These are phyloP conservation scores for Drosophila differens DNA, from an alignment of 2,888 invertebrate genomes.

Conservation along the genomic window DNA sequence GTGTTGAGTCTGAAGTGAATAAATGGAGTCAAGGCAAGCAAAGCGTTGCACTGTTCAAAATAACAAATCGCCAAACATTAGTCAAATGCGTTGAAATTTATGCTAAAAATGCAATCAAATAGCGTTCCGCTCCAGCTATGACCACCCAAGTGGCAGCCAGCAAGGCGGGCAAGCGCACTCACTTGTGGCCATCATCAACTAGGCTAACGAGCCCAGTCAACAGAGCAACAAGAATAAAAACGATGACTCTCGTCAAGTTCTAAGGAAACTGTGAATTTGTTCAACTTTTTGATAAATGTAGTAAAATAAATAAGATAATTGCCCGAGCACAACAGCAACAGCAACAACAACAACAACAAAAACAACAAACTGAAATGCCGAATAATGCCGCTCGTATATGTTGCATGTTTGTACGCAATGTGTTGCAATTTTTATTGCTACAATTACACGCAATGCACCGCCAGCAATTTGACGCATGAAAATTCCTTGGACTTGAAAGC, in stretches of 20 bases:
- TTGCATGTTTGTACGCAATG: conserved; percentile 78
- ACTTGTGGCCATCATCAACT: conserved; percentile 45
- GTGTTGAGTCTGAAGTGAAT: conserved; percentile 43
- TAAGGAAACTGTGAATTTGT: conserved; percentile 70
- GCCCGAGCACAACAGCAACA: conserved; percentile 20
- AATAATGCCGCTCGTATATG: conserved; percentile 29
- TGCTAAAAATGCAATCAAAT: conserved; percentile 78
- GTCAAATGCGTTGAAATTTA: conserved; percentile 81
- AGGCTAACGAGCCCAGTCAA: conserved; percentile 29
- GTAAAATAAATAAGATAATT: conserved; percentile 75
- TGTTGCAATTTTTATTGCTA: conserved; percentile 79
- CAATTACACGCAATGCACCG: conserved; percentile 77
- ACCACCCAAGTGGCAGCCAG: conserved; percentile 67
- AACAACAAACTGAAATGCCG: conserved; percentile 11
- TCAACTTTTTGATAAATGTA: conserved; percentile 72
- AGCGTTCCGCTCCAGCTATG: conserved; percentile 69
- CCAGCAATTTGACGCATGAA: conserved; percentile 78
- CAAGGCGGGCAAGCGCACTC: conserved; percentile 31
- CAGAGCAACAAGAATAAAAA: background rate
- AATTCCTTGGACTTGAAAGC: conserved; percentile 62
- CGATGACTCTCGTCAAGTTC: conserved; percentile 32
- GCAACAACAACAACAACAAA: background rate
- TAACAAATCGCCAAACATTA: conserved; percentile 75
- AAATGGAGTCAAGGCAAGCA: conserved; percentile 53
- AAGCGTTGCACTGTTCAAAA: conserved; percentile 42